Base-by-base conservation (phyloP, 1,140 invertebrate genomes). In the Drosophila obscura region DNA sequence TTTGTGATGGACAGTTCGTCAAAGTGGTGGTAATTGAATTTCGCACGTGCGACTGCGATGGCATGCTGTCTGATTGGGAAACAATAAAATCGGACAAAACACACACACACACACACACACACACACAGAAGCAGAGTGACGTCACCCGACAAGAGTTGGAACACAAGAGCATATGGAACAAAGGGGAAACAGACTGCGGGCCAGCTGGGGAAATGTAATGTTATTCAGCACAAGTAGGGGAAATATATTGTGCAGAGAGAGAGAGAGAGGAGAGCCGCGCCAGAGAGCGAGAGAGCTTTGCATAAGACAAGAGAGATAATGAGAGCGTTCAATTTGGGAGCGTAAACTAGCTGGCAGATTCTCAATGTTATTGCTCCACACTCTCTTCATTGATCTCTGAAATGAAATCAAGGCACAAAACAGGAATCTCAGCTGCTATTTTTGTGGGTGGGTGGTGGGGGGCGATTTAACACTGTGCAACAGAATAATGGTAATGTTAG, bases 11-110 rank as follows among this genome's bases (percentile, higher is more conserved):
- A 90, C 87, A 90, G 87, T 78, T 90, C 87, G 87, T 90, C 87
- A 90, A 90, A 87, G 79, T 76, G 85, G 80, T 90, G 80, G 77
- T 89, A 88, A 88, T 89, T 89, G 83, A 88, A 88, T 88, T 80
- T 65, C 44, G 56, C 58, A 59, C 51, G 73, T 63, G 61, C 48
- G 68, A 82, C 48, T 82, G 85, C 56, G 74, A 67, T 28, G 49
- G 80, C 80, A 79, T 41, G 61, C 44, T 64, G 71, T 67, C 53
- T 57, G 80, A 73, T 82, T 82, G 83, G 58, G 61, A 87, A 82
- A 88, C 63, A 73, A 82, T 82, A 87, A 81, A 80, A 74, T 35
- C 63, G 61, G 60, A 52, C 57, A 39, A 13, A 13, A 39, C 35
- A 39, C 35, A 13, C 59, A 24, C 22, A 24, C 19, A 19, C 19